Evolutionary conservation across 2,113 vertebrate species (phyloP).

Genomic region (Meles meles): DNA sequence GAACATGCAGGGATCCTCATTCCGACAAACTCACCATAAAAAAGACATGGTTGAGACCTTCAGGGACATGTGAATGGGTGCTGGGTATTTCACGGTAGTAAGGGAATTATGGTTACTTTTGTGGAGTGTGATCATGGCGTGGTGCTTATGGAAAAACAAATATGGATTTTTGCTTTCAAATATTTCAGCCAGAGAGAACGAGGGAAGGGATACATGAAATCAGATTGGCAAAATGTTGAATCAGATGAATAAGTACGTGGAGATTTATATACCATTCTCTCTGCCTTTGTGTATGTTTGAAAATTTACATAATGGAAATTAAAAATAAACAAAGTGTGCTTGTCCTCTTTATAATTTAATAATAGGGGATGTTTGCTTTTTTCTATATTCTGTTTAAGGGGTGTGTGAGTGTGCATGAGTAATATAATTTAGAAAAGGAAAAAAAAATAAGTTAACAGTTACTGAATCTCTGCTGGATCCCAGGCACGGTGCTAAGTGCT

Average conservation of each 20-base stretch:
- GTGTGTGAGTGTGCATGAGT: background rate
- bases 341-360: background rate
- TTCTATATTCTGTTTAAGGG: background rate
- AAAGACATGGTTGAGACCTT: background rate
- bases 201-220: background rate
- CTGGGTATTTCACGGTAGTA: background rate
- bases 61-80: background rate
- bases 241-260: background rate
- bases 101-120: background rate
- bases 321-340: background rate
- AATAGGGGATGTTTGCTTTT: background rate
- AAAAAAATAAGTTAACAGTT: background rate
- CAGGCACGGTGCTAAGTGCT: background rate
- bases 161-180: background rate
- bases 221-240: background rate
- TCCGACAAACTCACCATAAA: background rate
- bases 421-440: background rate
- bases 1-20: background rate
- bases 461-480: background rate
- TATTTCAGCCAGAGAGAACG: background rate
- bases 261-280: background rate
- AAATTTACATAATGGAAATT: background rate
- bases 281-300: background rate
- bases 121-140: background rate
- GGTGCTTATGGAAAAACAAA: background rate